Evolutionary conservation across 2,888 invertebrate species (phyloP).

Genomic region (Drosophila antonietae): DNA sequence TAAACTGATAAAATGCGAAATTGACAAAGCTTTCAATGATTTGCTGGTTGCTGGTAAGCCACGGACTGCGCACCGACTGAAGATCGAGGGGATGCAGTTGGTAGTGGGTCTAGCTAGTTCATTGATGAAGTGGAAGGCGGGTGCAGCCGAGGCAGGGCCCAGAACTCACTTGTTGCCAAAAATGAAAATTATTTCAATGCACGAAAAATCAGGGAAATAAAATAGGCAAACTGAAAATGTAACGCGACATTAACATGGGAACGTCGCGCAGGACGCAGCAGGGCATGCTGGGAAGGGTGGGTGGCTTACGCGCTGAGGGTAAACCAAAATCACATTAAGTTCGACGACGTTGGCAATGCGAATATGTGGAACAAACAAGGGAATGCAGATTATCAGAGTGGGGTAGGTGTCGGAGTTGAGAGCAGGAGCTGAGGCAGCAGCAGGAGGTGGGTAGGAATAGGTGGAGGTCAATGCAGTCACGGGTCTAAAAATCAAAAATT

Average conservation of each 20-base stretch:
- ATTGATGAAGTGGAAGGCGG: slow-evolving; percentile 34
- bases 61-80: slow-evolving; percentile 12
- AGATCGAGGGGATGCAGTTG: not conserved
- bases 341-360: slow-evolving; percentile 30
- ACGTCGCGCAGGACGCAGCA: slow-evolving; percentile 7
- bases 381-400: not conserved
- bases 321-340: slow-evolving; percentile 72
- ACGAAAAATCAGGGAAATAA: slow-evolving; percentile 5
- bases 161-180: slow-evolving; percentile 66
- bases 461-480: slow-evolving; percentile 62
- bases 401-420: not conserved
- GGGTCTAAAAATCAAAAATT: slow-evolving; percentile 76
- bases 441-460: not conserved
- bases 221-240: slow-evolving; percentile 22
- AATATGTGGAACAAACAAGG: slow-evolving; percentile 39
- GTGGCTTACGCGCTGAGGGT: slow-evolving; percentile 24
- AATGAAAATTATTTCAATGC: slow-evolving; percentile 58
- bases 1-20: slow-evolving; percentile 56
- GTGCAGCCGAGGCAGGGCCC: not conserved
- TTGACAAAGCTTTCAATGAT: slow-evolving; percentile 65
- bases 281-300: no score
- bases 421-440: no score
- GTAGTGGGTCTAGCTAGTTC: slow-evolving; percentile 10
- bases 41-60: slow-evolving; percentile 52
- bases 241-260: slow-evolving; percentile 45